Evolutionary conservation across 2,113 vertebrate genomes (phyloP), one percentile per base, ranked within the genome.

Genomic region (Abramis brama): DNA sequence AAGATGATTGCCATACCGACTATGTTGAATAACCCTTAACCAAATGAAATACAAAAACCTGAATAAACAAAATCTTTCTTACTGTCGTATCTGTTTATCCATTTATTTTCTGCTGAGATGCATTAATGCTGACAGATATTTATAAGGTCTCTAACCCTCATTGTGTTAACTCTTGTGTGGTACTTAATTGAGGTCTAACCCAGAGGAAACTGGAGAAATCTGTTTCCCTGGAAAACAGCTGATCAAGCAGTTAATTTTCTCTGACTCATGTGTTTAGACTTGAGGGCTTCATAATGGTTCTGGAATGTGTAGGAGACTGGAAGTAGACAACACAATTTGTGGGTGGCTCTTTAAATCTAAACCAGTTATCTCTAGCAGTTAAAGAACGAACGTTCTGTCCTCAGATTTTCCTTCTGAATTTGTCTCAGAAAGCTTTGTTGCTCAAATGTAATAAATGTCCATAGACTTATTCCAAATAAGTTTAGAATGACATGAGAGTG

Each of bases 181-280:
- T 70, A 39, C 68, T n/a, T 59, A 52, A 33, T 52, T 15, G 60
- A 59, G 19, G 15, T 87, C 50, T 80, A 39, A 71, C 39, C 75
- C 60, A 79, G 55, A 60, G 88, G 84, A 87, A 85, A 60, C 70
- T 25, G n/a, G 57, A 23, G 86, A 87, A 85, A 85, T 73, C 25
- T 79, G 83, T 86, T 77, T 73, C 33, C 45, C 21, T n/a, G 4
- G n/a, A n/a, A 59, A 81, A 84, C 62, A 33, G 85, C 85, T 86
- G 86, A 86, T 88, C 13, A 52, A 25, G 85, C 71, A 6, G 45
- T 76, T 86, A 1, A 62, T 57, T 77, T 59, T 62, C 47, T 66
- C 66, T 80, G 57, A 80, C 81, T 83, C 80, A 57, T 64, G 84
- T 23, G n/a, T 81, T 66, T 39, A 17, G 19, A 80, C n/a, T 77